These are phyloP conservation scores for Sesamia inferens DNA, from an alignment of 2,888 invertebrate genomes.

Conservation along the genomic window DNA sequence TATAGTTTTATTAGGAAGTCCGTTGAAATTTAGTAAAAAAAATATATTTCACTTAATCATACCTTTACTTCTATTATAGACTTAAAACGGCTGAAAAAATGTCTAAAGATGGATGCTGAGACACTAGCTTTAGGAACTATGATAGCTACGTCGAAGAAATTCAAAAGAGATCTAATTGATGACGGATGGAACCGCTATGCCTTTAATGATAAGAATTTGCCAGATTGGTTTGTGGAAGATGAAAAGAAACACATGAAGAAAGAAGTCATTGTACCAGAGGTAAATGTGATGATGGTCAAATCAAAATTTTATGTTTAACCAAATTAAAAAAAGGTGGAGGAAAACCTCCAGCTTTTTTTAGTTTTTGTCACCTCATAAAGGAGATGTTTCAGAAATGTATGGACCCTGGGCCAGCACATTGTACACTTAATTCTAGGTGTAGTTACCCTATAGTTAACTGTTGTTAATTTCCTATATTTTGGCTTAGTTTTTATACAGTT, in stretches of 20 bases:
- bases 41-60: neutral
- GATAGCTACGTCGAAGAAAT: slow-evolving; percentile 97
- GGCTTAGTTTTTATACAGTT: no score
- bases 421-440: no score
- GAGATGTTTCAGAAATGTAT: no score
- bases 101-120: slow-evolving; percentile 94
- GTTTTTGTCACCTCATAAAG: no score
- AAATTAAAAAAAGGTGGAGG: no score
- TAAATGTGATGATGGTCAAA: slow-evolving; percentile 65
- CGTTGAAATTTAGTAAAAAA: no score
- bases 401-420: no score
- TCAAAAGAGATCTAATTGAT: slow-evolving; percentile 96
- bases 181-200: slow-evolving; percentile 98
- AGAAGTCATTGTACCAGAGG: slow-evolving; percentile 95
- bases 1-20: no score
- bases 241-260: slow-evolving; percentile 97
- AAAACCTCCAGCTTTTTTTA: no score
- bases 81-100: slow-evolving; percentile 88
- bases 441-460: no score
- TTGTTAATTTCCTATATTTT: no score
- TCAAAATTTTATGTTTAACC: neutral
- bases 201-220: slow-evolving; percentile 97
- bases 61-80: slow-evolving; percentile 75
- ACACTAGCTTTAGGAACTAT: slow-evolving; percentile 98
- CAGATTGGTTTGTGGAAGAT: slow-evolving; percentile 98